These are phyloP conservation scores for Xiphophorus birchmanni DNA, from an alignment of 2,797 vertebrate species.

Conservation along the genomic window DNA sequence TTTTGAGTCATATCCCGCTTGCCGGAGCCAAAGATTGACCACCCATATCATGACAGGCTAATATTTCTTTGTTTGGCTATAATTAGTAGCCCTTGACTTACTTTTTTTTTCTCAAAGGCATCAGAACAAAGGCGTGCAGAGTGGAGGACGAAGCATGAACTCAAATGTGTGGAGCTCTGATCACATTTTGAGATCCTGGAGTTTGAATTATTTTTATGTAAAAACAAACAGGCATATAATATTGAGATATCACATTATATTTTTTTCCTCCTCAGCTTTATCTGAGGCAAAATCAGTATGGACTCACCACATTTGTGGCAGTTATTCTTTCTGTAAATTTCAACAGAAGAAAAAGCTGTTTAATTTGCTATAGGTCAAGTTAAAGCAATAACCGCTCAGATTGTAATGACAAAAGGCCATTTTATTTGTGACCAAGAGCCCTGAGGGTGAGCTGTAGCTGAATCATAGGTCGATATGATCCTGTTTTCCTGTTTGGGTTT, in stretches of 20 bases:
- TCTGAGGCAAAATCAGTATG: background rate
- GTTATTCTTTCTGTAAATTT: constrained; percentile 24
- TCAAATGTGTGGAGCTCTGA: background rate
- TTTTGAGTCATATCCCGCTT: constrained; percentile 25
- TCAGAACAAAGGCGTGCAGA: constrained; percentile 1
- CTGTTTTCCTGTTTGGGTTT: constrained; percentile 33
- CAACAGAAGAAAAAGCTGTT: background rate
- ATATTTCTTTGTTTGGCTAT: constrained; percentile 52
- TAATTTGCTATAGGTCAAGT: constrained; percentile 14
- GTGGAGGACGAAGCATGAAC: constrained; percentile 3
- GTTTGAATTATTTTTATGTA: background rate
- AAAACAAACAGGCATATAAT: background rate
- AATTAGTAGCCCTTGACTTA: constrained; percentile 53
- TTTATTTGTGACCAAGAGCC: constrained; percentile 28
- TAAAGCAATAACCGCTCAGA: constrained; percentile 29
- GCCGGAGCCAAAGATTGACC: constrained; percentile 13
- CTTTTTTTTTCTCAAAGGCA: constrained; percentile 39
- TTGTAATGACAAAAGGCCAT: constrained; percentile 34
- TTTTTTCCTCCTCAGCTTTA: background rate
- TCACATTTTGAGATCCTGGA: constrained; percentile 1
- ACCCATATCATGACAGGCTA: constrained; percentile 35
- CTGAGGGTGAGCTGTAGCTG: constrained; percentile 26
- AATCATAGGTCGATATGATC: constrained; percentile 38
- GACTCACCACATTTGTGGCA: constrained; percentile 15
- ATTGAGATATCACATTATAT: background rate